Evolutionary conservation across 2,888 invertebrate species (phyloP).

Genomic region (Pheosia tremula): DNA sequence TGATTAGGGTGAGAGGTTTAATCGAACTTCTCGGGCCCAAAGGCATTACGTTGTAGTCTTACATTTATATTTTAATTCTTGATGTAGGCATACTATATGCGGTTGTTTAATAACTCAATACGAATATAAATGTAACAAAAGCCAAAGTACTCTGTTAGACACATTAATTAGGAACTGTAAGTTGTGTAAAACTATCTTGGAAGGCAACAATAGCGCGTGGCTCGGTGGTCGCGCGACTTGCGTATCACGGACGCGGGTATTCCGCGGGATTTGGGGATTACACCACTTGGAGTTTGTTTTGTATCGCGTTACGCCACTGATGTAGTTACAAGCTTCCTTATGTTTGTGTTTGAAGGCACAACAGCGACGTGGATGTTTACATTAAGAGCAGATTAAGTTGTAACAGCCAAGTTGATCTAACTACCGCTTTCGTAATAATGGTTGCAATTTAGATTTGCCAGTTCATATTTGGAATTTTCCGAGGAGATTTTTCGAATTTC

Average conservation of each 20-base stretch:
- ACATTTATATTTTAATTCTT: too few species aligned
- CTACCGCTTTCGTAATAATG: too few species aligned
- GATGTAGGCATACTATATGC: too few species aligned
- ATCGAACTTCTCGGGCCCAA: conserved; percentile 13
- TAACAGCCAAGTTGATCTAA: background rate
- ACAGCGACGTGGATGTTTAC: background rate
- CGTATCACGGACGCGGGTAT: background rate
- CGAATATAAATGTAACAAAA: too few species aligned
- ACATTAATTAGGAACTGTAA: too few species aligned
- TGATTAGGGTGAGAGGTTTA: conserved; percentile 14
- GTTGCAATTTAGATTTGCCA: too few species aligned
- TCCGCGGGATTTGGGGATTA: conserved; percentile 16
- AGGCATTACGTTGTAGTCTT: too few species aligned
- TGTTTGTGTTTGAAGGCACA: background rate
- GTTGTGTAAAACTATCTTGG: background rate
- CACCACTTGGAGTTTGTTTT: conserved; percentile 28
- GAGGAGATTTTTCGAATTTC: too few species aligned
- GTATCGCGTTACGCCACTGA: conserved; percentile 21
- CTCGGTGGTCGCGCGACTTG: background rate
- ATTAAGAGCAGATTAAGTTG: background rate
- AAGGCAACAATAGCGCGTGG: too few species aligned
- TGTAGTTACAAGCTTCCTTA: background rate
- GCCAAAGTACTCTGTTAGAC: too few species aligned
- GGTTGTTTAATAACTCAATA: too few species aligned
- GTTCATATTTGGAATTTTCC: too few species aligned